phyloP scores from a whole-genome alignment of 2,888 invertebrate species.

The Opisthograptis luteolata region DNA sequence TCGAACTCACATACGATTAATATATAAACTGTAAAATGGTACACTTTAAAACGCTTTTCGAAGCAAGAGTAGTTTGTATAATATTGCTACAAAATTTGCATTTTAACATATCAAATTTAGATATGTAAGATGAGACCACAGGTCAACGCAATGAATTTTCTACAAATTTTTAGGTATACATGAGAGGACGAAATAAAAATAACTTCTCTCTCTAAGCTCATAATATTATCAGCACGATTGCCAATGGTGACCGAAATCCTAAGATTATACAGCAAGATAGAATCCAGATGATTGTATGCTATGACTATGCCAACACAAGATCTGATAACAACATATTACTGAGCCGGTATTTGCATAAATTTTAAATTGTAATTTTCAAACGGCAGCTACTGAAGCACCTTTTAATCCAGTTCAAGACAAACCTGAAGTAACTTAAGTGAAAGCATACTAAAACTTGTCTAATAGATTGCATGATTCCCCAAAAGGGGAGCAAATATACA shows the following conservation, averaged over 20 bases:
- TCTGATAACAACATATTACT: conserved; percentile 11
- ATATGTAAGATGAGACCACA: too few relatives aligned
- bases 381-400: conserved; percentile 33
- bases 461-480: conserved; percentile 44
- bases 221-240: too few relatives aligned
- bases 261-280: too few relatives aligned
- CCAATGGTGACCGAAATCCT: too few relatives aligned
- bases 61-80: conserved; percentile 7
- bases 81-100: neutral
- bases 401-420: conserved; percentile 40
- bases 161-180: too few relatives aligned
- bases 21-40: conserved; percentile 23
- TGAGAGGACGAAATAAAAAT: neutral
- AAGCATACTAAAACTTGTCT: conserved; percentile 46
- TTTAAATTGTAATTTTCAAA: conserved; percentile 34
- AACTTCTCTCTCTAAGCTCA: neutral
- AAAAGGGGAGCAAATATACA: conserved; percentile 43
- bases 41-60: conserved; percentile 7
- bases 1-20: conserved; percentile 21
- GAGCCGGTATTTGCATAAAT: conserved; percentile 20
- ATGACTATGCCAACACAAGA: conserved; percentile 8
- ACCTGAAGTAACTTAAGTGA: conserved; percentile 39
- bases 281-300: neutral
- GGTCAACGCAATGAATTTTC: too few relatives aligned
- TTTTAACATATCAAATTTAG: neutral